Percentiles rank a stretch among this genome's conserved stretches.
These are phyloP conservation scores for Rissa tridactyla DNA, from an alignment of 2,113 vertebrate species.

Conservation along the genomic window DNA sequence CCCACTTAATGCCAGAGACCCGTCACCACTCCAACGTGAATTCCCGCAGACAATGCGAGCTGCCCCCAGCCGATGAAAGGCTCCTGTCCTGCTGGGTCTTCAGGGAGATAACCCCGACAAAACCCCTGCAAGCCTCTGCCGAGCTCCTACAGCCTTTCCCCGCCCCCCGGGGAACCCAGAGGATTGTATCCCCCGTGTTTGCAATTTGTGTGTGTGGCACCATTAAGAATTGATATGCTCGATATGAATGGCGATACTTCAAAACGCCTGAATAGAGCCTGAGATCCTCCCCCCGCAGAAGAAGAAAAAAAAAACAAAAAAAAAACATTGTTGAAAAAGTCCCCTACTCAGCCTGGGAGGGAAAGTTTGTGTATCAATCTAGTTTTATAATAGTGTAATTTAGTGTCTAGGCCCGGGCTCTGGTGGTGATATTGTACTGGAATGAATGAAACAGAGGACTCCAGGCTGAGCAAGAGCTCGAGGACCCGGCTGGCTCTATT, in stretches of 20 bases:
- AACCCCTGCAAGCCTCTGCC: background rate
- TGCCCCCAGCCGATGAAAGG: background rate
- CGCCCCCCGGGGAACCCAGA: background rate
- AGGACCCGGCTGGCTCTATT: constrained; percentile 80
- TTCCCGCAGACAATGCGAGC: constrained; percentile 1
- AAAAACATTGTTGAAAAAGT: constrained; percentile 69
- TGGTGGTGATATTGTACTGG: constrained; percentile 84
- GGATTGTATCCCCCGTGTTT: background rate
- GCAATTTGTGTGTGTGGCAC: constrained; percentile 55
- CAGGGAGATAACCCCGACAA: constrained; percentile 21
- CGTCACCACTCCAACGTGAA: background rate
- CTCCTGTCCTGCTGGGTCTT: constrained; percentile 19
- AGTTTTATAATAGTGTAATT: constrained; percentile 85
- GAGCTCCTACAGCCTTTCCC: background rate
- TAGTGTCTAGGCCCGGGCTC: constrained; percentile 81
- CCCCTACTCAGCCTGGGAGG: constrained; percentile 73
- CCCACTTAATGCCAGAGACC: background rate
- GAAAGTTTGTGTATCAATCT: constrained; percentile 76
- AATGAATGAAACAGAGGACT: constrained; percentile 82
- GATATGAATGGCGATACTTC: constrained; percentile 65
- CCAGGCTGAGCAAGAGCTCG: constrained; percentile 77
- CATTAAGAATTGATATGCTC: constrained; percentile 64
- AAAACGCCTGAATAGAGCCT: constrained; percentile 42
- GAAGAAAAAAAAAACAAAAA: background rate
- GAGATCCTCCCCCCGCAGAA: background rate